Conservation (phyloP, 2,113 vertebrate genomes). For the Hypanus sabinus region DNA sequence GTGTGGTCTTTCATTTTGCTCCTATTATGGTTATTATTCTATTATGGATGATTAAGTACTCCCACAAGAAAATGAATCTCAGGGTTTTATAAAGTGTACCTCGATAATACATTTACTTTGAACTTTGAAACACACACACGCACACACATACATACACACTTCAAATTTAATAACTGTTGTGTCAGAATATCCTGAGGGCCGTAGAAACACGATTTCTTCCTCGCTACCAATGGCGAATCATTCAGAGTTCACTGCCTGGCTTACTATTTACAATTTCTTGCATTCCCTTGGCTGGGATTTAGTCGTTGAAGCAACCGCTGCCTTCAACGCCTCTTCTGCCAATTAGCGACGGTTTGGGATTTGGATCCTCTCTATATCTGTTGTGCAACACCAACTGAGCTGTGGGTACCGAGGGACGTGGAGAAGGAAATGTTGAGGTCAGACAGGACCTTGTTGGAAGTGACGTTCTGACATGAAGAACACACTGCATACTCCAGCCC, state of each 20-base stretch:
- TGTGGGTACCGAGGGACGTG: not conserved
- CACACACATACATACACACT: too few species aligned
- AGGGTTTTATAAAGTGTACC: too few species aligned
- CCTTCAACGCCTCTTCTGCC: not conserved
- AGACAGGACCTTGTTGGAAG: not conserved
- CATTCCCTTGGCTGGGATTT: not conserved
- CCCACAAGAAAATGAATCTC: too few species aligned
- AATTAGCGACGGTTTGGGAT: constrained; percentile 6
- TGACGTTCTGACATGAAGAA: not conserved
- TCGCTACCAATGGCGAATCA: not conserved
- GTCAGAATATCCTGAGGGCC: not conserved
- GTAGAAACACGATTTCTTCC: not conserved
- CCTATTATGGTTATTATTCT: too few species aligned
- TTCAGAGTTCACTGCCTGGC: not conserved
- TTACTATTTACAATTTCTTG: not conserved
- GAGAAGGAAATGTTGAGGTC: not conserved
- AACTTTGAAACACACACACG: too few species aligned
- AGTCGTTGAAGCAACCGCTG: not conserved
- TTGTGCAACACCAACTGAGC: not conserved
- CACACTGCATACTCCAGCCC: too few species aligned
- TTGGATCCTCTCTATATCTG: not conserved
- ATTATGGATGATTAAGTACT: too few species aligned
- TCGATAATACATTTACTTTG: too few species aligned
- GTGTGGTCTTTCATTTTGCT: too few species aligned
- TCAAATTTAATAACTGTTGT: not conserved